These are phyloP conservation scores for Sebastes schlegelii DNA, from an alignment of 2,113 vertebrate species.

Conservation along the genomic window DNA sequence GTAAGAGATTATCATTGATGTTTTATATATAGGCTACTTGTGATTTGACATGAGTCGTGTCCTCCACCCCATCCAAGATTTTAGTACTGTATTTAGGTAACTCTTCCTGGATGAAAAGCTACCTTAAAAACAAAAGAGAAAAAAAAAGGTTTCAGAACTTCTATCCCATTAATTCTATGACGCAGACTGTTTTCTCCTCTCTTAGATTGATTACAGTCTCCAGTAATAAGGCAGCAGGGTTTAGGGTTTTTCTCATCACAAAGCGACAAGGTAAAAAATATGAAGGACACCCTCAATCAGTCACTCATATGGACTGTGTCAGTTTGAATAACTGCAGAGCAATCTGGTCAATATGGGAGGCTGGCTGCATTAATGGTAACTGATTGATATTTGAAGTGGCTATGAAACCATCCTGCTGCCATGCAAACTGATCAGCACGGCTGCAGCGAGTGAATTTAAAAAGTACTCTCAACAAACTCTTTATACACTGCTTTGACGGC, in stretches of 20 bases:
- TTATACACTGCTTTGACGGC: background rate
- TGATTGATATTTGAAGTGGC: constrained; percentile 56
- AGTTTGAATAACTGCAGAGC: constrained; percentile 58
- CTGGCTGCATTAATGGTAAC: constrained; percentile 45
- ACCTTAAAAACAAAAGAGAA: constrained; percentile 2
- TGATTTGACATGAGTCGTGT: background rate
- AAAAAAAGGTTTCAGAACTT: constrained; percentile 41
- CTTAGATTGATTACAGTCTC: constrained; percentile 61
- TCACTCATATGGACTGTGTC: constrained; percentile 65
- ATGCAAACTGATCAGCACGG: constrained; percentile 17
- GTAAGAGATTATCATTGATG: background rate
- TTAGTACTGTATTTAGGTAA: background rate
- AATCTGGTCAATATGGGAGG: constrained; percentile 46
- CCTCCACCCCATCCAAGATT: background rate
- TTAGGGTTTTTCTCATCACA: constrained; percentile 53
- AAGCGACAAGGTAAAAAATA: constrained; percentile 51
- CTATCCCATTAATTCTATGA: constrained; percentile 40
- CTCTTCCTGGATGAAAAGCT: constrained; percentile 17
- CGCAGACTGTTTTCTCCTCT: constrained; percentile 10
- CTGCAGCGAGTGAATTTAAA: background rate
- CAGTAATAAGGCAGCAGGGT: constrained; percentile 48
- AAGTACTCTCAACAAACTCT: constrained; percentile 9
- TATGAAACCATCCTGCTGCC: constrained; percentile 17
- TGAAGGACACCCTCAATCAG: constrained; percentile 53
- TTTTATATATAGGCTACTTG: background rate